Percentiles rank a stretch among this genome's conserved stretches.
Conservation (phyloP, 2,888 invertebrate species). For the Nowickia ferox region DNA sequence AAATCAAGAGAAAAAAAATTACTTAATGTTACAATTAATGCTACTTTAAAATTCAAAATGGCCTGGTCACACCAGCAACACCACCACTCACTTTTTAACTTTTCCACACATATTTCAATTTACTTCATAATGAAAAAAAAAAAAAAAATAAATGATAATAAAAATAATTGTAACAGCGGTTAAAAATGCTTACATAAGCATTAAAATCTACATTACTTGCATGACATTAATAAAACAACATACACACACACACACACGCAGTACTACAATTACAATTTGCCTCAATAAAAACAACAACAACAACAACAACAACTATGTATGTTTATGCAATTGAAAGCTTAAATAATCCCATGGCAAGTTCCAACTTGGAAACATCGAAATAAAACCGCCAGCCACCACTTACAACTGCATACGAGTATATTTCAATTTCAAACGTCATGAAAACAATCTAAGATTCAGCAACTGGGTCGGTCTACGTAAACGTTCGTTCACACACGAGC, state of each 20-base stretch:
- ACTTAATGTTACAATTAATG: slow-evolving; percentile 40
- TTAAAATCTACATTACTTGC: slow-evolving; percentile 62
- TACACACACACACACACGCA: slow-evolving; percentile 4
- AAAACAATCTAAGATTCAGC: slow-evolving; percentile 37
- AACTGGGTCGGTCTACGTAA: slow-evolving; percentile 24
- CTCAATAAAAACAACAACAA: not conserved
- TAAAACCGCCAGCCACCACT: slow-evolving; percentile 25
- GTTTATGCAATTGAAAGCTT: slow-evolving; percentile 1
- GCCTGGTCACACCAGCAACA: slow-evolving; percentile 2
- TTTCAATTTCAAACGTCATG: slow-evolving; percentile 12
- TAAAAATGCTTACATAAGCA: slow-evolving; percentile 64
- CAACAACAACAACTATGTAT: not conserved
- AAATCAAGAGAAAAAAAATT: slow-evolving; percentile 24
- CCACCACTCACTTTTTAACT: slow-evolving; percentile 55
- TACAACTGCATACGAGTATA: slow-evolving; percentile 35
- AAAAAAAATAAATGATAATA: slow-evolving; percentile 47
- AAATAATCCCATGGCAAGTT: slow-evolving; percentile 55
- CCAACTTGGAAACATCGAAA: slow-evolving; percentile 35
- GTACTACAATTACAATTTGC: slow-evolving; percentile 24
- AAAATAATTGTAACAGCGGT: slow-evolving; percentile 62
- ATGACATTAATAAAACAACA: slow-evolving; percentile 48
- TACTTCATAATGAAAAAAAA: slow-evolving; percentile 6
- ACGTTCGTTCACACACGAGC: slow-evolving; percentile 18
- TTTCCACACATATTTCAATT: slow-evolving; percentile 26
- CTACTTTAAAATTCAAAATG: slow-evolving; percentile 6